Percentiles rank a stretch among this genome's conserved stretches.
These are phyloP conservation scores for Hemistola chrysoprasaria DNA, from an alignment of 2,888 invertebrate genomes.

Conservation along the genomic window DNA sequence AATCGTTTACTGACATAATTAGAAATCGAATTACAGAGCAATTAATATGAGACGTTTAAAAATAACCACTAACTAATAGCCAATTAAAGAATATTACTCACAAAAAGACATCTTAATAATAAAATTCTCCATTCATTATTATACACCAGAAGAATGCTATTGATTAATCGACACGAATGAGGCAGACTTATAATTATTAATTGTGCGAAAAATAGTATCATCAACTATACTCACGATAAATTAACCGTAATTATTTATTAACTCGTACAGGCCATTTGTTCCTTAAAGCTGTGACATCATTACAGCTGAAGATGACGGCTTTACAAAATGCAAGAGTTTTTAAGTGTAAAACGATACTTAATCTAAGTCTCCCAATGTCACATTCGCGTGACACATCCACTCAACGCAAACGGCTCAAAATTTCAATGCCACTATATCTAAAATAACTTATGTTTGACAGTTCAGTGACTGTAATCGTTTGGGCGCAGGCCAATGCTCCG, in stretches of 20 bases:
- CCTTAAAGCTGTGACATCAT: conserved; percentile 10
- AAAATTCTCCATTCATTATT: too few species aligned
- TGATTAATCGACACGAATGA: too few species aligned
- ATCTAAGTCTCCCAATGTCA: conserved; percentile 47
- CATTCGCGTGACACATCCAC: conserved; percentile 48
- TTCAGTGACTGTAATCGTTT: conserved; percentile 76
- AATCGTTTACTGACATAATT: too few species aligned
- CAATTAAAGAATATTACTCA: too few species aligned
- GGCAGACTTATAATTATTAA: too few species aligned
- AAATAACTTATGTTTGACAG: conserved; percentile 82
- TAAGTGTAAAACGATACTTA: conserved; percentile 34
- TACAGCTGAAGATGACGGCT: conserved; percentile 20
- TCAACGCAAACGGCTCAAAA: conserved; percentile 45
- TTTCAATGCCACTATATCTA: conserved; percentile 76
- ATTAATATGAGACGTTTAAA: neutral
- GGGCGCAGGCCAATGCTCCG: conserved; percentile 61
- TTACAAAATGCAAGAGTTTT: conserved; percentile 21
- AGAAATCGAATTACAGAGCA: too few species aligned
- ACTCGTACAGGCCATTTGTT: conserved; percentile 9
- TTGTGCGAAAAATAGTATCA: too few species aligned
- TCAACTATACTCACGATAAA: too few species aligned
- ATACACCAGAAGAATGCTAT: too few species aligned
- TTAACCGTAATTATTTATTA: neutral
- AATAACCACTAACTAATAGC: neutral
- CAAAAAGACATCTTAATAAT: too few species aligned